A percentile compares a stretch with the other conserved stretches of the same genome.
Evolutionary conservation across 2,113 vertebrate species (phyloP).

Genomic region (Isurus oxyrinchus): DNA sequence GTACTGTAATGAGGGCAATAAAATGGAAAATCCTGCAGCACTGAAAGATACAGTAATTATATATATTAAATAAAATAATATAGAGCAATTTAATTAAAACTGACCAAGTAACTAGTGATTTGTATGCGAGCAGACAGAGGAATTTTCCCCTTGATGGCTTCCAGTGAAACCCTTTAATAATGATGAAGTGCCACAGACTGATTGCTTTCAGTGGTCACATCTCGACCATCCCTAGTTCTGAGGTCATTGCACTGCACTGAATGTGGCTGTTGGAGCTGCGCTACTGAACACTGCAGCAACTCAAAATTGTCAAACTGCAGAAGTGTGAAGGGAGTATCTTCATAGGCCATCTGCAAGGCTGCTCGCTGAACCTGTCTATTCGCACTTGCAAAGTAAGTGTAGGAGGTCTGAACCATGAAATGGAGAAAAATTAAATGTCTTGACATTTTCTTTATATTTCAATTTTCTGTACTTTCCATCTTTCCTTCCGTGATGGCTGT

Average conservation of each 20-base stretch:
- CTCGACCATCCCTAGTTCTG: neutral
- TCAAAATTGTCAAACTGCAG: neutral
- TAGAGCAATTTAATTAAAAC: neutral
- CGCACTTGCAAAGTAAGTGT: neutral
- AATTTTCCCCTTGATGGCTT: neutral
- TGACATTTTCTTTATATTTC: neutral
- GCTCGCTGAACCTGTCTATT: neutral
- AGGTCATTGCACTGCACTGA: neutral
- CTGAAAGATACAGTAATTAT: neutral
- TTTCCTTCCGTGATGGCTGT: neutral
- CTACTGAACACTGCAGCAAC: neutral
- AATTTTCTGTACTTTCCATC: neutral
- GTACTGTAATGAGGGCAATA: neutral
- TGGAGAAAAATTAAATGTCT: constrained; percentile 7
- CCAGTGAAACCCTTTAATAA: neutral
- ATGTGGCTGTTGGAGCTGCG: neutral
- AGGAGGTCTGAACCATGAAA: neutral
- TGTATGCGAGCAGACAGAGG: neutral
- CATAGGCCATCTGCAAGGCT: neutral
- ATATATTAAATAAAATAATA: neutral
- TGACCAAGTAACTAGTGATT: neutral
- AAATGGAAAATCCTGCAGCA: neutral
- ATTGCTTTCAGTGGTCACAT: neutral
- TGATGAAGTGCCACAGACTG: neutral
- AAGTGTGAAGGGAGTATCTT: constrained; percentile 3